A percentile compares a stretch with the other conserved stretches of the same genome.
These are phyloP conservation scores for Meghimatium bilineatum DNA, from an alignment of 2,888 invertebrate species.

Conservation along the genomic window DNA sequence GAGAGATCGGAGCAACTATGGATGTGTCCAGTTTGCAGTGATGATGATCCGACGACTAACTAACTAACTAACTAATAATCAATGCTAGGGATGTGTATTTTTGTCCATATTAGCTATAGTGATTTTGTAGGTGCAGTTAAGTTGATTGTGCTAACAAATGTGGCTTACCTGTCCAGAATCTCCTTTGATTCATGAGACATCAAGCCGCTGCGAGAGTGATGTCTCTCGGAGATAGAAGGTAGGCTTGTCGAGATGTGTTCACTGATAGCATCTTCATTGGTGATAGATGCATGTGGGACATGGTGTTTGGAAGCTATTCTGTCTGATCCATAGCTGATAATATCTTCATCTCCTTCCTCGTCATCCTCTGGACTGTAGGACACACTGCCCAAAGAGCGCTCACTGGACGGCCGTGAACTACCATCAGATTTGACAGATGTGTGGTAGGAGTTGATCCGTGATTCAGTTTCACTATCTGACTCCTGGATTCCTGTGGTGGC, in stretches of 20 bases:
- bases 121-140: no score
- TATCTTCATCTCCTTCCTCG: slow-evolving; percentile 48
- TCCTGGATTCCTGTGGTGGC: slow-evolving; percentile 56
- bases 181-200: slow-evolving; percentile 43
- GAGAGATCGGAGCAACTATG: no score
- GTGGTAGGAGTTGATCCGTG: slow-evolving; percentile 57
- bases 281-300: slow-evolving; percentile 16
- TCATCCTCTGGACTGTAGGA: slow-evolving; percentile 54
- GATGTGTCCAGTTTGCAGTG: no score
- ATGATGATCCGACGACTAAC: no score
- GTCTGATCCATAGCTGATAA: slow-evolving; percentile 58
- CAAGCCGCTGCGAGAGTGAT: slow-evolving; percentile 47
- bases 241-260: slow-evolving; percentile 56
- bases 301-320: slow-evolving; percentile 55
- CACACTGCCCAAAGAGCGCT: slow-evolving; percentile 57
- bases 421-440: slow-evolving; percentile 62
- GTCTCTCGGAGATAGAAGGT: slow-evolving; percentile 60
- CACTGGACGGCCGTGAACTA: slow-evolving; percentile 66
- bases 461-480: slow-evolving; percentile 54
- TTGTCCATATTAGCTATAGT: no score
- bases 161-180: slow-evolving; percentile 36
- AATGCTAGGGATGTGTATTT: no score
- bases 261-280: slow-evolving; percentile 57
- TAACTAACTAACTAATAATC: no score
- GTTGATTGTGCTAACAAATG: no score